A percentile compares a stretch with the other conserved stretches of the same genome.
Conservation (phyloP, 2,113 vertebrate genomes). For the Halichoeres trimaculatus region DNA sequence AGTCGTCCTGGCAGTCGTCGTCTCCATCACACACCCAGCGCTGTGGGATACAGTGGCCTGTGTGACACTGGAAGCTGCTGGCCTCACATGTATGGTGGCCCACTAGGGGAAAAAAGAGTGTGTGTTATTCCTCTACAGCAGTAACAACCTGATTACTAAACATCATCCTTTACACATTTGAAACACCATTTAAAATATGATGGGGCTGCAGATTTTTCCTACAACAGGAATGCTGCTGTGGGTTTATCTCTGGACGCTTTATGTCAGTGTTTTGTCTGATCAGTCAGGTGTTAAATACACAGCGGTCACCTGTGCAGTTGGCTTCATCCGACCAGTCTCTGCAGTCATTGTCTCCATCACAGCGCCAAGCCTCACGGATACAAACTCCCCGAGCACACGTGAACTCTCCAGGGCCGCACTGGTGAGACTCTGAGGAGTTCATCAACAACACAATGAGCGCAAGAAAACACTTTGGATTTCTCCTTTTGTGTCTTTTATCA, state of each 20-base stretch:
- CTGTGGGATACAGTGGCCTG: conserved; percentile 95
- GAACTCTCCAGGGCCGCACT: conserved; percentile 90
- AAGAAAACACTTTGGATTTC: no score
- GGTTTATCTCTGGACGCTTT: background rate
- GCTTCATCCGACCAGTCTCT: conserved; percentile 97
- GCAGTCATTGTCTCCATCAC: conserved; percentile 98
- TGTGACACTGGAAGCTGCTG: conserved; percentile 95
- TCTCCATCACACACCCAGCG: conserved; percentile 96
- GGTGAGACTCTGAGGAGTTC: conserved; percentile 88
- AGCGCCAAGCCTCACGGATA: conserved; percentile 94
- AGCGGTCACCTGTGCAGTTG: conserved; percentile 90
- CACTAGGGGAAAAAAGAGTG: conserved; percentile 77
- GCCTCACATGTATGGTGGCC: conserved; percentile 94
- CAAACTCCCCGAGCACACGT: conserved; percentile 95
- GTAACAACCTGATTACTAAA: no score
- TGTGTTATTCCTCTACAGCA: no score
- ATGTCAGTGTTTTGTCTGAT: background rate
- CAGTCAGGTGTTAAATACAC: background rate
- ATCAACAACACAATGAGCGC: background rate
- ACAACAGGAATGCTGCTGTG: no score
- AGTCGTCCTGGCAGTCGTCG: conserved; percentile 93
- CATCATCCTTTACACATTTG: no score
- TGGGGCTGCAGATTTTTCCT: no score
- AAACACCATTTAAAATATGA: no score
- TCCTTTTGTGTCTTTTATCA: no score